Evolutionary conservation across 1,140 invertebrate genomes (phyloP).

Genomic region (Saccostrea cuccullata): DNA sequence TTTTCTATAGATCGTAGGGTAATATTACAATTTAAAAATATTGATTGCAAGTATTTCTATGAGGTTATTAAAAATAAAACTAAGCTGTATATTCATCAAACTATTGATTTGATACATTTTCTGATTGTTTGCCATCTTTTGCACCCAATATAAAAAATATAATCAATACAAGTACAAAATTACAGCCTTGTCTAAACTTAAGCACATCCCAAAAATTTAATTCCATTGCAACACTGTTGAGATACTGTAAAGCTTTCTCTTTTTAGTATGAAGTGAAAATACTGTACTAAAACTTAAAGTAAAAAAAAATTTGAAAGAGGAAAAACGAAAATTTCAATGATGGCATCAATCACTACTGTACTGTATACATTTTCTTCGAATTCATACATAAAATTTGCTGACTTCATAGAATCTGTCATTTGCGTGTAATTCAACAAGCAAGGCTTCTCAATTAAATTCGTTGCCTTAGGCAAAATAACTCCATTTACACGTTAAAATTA

Average conservation of each 20-base stretch:
- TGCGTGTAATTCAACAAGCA: neutral
- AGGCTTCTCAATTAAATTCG: conserved; percentile 6
- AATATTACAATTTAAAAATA: too few species aligned
- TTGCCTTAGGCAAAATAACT: neutral
- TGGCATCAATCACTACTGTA: too few species aligned
- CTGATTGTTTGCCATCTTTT: too few species aligned
- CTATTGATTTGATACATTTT: too few species aligned
- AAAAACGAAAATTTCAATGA: neutral
- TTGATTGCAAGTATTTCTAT: too few species aligned
- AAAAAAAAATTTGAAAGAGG: neutral
- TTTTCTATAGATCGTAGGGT: too few species aligned
- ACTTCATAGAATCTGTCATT: neutral
- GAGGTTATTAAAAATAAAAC: too few species aligned
- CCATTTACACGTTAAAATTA: conserved; percentile 6
- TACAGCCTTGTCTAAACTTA: too few species aligned
- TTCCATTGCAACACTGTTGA: neutral
- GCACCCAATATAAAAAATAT: too few species aligned
- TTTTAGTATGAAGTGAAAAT: neutral
- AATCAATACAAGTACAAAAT: too few species aligned
- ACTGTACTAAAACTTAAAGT: neutral
- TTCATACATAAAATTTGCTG: neutral
- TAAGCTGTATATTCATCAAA: too few species aligned
- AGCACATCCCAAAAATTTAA: neutral
- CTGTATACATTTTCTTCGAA: too few species aligned
- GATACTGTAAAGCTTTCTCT: neutral